These are phyloP conservation scores for Apotomis betuletana DNA, from an alignment of 2,888 invertebrate genomes.

Conservation along the genomic window DNA sequence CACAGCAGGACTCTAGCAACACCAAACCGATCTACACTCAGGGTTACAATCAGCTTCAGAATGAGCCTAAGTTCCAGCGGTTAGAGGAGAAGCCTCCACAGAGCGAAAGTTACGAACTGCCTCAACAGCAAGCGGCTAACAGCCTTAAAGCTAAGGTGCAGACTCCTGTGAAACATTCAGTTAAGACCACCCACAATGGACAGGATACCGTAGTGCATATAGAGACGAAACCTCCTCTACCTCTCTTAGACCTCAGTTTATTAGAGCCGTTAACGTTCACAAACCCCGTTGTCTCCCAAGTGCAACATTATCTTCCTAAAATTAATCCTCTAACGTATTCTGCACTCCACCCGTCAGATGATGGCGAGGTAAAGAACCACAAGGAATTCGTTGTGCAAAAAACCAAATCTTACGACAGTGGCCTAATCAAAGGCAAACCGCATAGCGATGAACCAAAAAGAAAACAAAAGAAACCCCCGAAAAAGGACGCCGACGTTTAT, in stretches of 20 bases:
- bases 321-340: conserved; percentile 67
- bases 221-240: conserved; percentile 67
- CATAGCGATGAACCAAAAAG: conserved; percentile 56
- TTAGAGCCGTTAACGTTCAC: conserved; percentile 75
- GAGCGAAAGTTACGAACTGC: conserved; percentile 42
- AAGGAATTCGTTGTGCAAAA: conserved; percentile 63
- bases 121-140: conserved; percentile 25
- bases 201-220: conserved; percentile 67
- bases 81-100: conserved; percentile 49
- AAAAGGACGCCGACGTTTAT: conserved; percentile 53
- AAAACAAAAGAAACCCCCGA: conserved; percentile 58
- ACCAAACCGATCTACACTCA: conserved; percentile 60
- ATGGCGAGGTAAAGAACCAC: conserved; percentile 58
- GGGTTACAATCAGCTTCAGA: conserved; percentile 51
- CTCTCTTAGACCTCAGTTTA: conserved; percentile 70
- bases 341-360: conserved; percentile 58
- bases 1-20: conserved; percentile 61
- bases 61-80: conserved; percentile 57
- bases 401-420: conserved; percentile 64
- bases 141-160: conserved; percentile 47
- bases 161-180: conserved; percentile 53
- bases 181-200: conserved; percentile 68
- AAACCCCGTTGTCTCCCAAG: conserved; percentile 77
- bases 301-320: conserved; percentile 76
- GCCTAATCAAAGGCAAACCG: conserved; percentile 55